phyloP scores from a whole-genome alignment of 2,113 vertebrate genomes.

The Haemorhous mexicanus region DNA sequence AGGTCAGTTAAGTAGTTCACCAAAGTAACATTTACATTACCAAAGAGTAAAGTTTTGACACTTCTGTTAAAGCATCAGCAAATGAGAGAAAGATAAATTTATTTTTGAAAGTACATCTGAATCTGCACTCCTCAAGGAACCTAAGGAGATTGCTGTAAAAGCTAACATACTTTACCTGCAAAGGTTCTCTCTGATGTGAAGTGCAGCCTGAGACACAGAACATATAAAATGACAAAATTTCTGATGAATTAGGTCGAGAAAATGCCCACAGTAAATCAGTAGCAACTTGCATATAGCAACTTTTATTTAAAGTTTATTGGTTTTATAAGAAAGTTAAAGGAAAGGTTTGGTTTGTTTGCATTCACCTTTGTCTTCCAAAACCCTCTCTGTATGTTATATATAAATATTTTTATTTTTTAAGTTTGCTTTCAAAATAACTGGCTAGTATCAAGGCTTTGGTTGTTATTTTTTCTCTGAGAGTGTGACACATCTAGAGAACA shows the following conservation, averaged over 20 bases:
- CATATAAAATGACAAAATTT: not conserved
- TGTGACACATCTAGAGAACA: not conserved
- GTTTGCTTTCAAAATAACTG: not conserved
- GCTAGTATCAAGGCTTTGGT: not conserved
- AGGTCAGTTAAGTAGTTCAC: not conserved
- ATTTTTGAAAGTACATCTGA: not conserved
- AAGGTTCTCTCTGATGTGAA: not conserved
- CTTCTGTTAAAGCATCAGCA: not conserved
- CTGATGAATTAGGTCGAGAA: not conserved
- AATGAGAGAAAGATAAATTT: not conserved
- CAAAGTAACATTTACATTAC: not conserved
- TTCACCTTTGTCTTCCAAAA: not conserved
- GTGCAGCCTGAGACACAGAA: not conserved
- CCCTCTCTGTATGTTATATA: not conserved
- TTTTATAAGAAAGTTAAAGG: not conserved
- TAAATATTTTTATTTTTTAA: not conserved
- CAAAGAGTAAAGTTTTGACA: not conserved
- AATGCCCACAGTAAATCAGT: not conserved
- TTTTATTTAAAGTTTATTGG: not conserved
- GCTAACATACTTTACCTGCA: not conserved
- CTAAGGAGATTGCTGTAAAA: not conserved
- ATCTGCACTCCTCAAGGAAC: not conserved
- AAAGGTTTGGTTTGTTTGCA: not conserved
- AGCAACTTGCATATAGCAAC: not conserved
- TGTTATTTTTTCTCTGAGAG: not conserved